Percentiles rank a stretch among this genome's conserved stretches.
Conservation (phyloP, 2,888 invertebrate species). For the Yponomeuta cagnagella region DNA sequence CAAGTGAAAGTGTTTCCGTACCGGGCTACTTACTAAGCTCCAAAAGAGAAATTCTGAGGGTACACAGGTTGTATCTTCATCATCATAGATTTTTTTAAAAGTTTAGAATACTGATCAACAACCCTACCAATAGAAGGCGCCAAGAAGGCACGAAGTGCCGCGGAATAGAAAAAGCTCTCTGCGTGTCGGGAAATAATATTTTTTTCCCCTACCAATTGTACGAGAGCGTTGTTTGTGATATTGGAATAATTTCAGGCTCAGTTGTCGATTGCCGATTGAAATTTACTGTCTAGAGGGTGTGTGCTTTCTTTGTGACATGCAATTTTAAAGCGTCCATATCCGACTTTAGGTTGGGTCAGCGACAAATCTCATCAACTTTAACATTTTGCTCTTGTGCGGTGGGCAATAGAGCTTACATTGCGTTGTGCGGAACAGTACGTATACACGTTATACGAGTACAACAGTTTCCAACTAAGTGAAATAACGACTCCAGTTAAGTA, state of each 20-base stretch:
- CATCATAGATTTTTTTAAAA: too few species aligned
- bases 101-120: not conserved
- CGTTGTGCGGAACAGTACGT: not conserved
- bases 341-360: too few species aligned
- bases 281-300: slow-evolving; percentile 22
- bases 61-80: too few species aligned
- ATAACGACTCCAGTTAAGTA: not conserved
- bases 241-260: slow-evolving; percentile 21
- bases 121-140: not conserved
- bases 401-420: too few species aligned
- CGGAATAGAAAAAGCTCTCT: slow-evolving; percentile 14
- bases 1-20: too few species aligned
- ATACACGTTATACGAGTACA: not conserved
- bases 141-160: slow-evolving; percentile 9
- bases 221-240: slow-evolving; percentile 23
- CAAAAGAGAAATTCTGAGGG: too few species aligned
- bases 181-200: slow-evolving; percentile 38
- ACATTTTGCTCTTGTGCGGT: too few species aligned
- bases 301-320: slow-evolving; percentile 20
- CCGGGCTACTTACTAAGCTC: too few species aligned
- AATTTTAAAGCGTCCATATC: not conserved
- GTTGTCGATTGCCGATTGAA: not conserved
- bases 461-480: slow-evolving; percentile 1
- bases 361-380: too few species aligned
- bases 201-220: slow-evolving; percentile 28